Conservation (phyloP, 1,140 invertebrate genomes). For the Cecropterus lyciades region DNA sequence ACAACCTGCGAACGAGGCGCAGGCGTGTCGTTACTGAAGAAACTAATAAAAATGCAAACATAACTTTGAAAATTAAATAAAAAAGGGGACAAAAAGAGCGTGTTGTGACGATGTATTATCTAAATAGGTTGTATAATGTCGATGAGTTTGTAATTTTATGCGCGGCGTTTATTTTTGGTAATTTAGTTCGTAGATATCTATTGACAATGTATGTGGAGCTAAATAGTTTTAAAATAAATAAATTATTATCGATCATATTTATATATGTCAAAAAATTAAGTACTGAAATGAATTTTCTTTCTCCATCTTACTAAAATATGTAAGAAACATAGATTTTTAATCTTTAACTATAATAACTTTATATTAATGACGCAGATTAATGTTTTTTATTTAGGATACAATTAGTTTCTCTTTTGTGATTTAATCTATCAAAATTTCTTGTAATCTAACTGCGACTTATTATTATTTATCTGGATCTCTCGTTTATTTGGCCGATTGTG, state of each 20-base stretch:
- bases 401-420: no score
- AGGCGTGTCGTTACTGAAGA: conserved; percentile 48
- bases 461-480: not conserved
- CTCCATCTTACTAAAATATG: no score
- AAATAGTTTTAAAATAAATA: conserved; percentile 1
- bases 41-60: conserved; percentile 70
- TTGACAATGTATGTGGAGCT: not conserved
- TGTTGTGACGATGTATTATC: conserved; percentile 58
- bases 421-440: not conserved
- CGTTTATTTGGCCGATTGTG: conserved; percentile 21
- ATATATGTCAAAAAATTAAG: no score
- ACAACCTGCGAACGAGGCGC: conserved; percentile 70
- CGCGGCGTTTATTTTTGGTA: conserved; percentile 36
- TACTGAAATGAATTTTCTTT: no score
- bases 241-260: no score
- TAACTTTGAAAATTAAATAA: conserved; percentile 57
- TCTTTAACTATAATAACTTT: no score
- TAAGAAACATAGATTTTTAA: no score
- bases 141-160: conserved; percentile 42
- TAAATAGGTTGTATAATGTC: conserved; percentile 59
- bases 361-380: no score
- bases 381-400: no score
- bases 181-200: conserved; percentile 17
- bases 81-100: conserved; percentile 47
- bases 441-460: not conserved